phyloP scores from a whole-genome alignment of 2,797 vertebrate genomes.

The Ctenopoma multispine region DNA sequence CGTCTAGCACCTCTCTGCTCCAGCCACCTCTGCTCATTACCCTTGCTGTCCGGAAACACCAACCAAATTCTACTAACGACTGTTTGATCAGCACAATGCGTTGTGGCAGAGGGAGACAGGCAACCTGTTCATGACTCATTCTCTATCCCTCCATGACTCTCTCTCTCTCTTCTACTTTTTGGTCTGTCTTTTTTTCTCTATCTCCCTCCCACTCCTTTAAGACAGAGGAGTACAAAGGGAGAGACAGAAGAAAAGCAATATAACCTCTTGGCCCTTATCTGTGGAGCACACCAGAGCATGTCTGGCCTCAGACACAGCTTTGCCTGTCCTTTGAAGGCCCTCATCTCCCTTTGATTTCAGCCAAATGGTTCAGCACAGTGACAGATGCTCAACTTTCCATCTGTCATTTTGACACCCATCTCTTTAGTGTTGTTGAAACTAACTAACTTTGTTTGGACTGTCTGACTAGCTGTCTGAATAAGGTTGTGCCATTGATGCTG shows the following conservation, averaged over 20 bases:
- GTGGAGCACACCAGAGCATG: constrained; percentile 69
- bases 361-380: constrained; percentile 70
- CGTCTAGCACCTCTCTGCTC: constrained; percentile 48
- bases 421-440: constrained; percentile 69
- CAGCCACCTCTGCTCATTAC: constrained; percentile 70
- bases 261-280: constrained; percentile 77
- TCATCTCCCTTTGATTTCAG: constrained; percentile 79
- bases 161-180: constrained; percentile 20
- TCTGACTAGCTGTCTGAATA: constrained; percentile 59
- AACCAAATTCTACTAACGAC: constrained; percentile 70
- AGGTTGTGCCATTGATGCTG: constrained; percentile 64
- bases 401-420: constrained; percentile 74
- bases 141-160: not conserved
- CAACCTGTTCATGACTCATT: constrained; percentile 63
- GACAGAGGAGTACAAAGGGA: constrained; percentile 74
- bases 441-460: constrained; percentile 70
- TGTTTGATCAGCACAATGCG: constrained; percentile 74
- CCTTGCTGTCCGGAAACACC: constrained; percentile 59
- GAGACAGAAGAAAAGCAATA: constrained; percentile 73
- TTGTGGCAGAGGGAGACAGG: constrained; percentile 53
- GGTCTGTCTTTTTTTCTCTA: constrained; percentile 10
- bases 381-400: constrained; percentile 78
- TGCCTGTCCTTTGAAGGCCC: constrained; percentile 76
- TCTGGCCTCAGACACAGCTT: constrained; percentile 71
- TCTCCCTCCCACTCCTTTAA: constrained; percentile 55